phyloP scores from a whole-genome alignment of 2,888 invertebrate species.

The Malthinus seriepunctatus region DNA sequence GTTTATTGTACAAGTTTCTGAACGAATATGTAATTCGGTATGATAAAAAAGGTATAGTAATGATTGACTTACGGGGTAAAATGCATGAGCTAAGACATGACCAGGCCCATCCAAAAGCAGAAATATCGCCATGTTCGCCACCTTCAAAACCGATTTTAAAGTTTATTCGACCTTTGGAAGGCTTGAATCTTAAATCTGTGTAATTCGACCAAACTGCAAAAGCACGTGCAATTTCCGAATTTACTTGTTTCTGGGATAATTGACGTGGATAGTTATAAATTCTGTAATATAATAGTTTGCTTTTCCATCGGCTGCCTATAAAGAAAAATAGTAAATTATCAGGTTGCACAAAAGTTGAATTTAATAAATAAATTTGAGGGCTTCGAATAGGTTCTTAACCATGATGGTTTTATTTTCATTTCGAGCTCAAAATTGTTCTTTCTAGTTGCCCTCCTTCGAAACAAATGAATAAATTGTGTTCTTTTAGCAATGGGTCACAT shows the following conservation, averaged over 20 bases:
- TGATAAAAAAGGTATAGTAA: neutral
- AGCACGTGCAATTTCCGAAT: slow-evolving; percentile 79
- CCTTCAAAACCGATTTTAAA: slow-evolving; percentile 86
- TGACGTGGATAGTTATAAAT: slow-evolving; percentile 86
- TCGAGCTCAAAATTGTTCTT: neutral
- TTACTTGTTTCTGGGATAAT: slow-evolving; percentile 71
- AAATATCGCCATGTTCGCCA: slow-evolving; percentile 92
- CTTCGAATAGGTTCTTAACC: no score
- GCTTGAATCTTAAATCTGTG: slow-evolving; percentile 81
- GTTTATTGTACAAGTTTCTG: no score
- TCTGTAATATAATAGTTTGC: slow-evolving; percentile 85
- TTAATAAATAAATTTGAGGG: no score
- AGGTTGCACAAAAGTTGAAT: no score
- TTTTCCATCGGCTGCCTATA: slow-evolving; percentile 90
- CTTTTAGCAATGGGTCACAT: no score
- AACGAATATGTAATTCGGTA: no score
- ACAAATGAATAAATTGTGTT: no score
- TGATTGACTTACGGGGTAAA: slow-evolving; percentile 68
- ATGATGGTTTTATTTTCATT: no score
- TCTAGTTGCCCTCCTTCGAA: no score
- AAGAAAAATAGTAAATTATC: no score
- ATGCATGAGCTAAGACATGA: slow-evolving; percentile 92
- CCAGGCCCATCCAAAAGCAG: slow-evolving; percentile 96
- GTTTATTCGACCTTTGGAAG: slow-evolving; percentile 77
- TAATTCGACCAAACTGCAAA: slow-evolving; percentile 87